These are phyloP conservation scores for Mythimna albipuncta DNA, from an alignment of 2,888 invertebrate genomes.

Conservation along the genomic window DNA sequence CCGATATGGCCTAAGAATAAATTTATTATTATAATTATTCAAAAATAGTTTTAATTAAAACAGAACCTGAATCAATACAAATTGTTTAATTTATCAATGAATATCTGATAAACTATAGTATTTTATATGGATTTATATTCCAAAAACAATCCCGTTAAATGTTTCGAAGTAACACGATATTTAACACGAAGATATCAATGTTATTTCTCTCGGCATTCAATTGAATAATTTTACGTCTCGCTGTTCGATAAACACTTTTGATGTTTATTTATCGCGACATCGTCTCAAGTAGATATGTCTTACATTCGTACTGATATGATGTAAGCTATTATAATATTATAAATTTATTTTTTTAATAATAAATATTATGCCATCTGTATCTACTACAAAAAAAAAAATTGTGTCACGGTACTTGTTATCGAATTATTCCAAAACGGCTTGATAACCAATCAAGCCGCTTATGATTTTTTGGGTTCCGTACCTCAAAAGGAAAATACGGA, in stretches of 20 bases:
- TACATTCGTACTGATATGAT: not conserved
- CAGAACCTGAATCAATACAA: not conserved
- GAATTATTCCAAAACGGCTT: no score
- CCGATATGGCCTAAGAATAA: not conserved
- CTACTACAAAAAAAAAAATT: no score
- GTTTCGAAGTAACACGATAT: not conserved
- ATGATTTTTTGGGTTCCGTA: no score
- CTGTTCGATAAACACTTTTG: conserved; percentile 12
- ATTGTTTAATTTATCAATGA: not conserved
- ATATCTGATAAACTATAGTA: not conserved
- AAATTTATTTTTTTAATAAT: not conserved
- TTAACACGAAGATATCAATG: conserved; percentile 2
- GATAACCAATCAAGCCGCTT: no score
- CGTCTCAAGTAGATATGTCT: not conserved
- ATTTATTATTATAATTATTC: not conserved
- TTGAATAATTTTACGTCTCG: conserved; percentile 13
- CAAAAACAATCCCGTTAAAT: not conserved
- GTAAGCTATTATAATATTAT: not conserved
- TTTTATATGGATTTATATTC: not conserved
- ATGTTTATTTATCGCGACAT: conserved; percentile 10
- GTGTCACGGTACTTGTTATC: no score
- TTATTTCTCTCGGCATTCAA: conserved; percentile 12
- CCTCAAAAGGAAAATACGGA: no score
- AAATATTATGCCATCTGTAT: no score
- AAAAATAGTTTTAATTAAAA: not conserved